These are phyloP conservation scores for Chrosomus eos DNA, from an alignment of 2,797 vertebrate genomes.

Conservation along the genomic window DNA sequence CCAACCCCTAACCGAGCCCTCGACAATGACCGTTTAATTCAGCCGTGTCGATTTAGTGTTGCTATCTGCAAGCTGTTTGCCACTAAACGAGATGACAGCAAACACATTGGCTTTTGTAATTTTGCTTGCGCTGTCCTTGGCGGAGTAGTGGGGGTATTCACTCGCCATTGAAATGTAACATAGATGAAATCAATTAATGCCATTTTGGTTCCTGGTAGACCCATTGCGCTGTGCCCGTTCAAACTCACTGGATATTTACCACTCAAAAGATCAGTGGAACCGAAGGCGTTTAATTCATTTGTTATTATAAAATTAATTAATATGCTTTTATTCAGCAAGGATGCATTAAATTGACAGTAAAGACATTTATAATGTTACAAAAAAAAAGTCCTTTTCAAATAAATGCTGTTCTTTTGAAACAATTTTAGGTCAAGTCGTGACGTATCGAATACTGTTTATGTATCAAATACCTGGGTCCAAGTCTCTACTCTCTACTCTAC, in stretches of 20 bases:
- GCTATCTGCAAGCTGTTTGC: conserved; percentile 52
- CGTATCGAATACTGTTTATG: neutral
- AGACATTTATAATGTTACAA: neutral
- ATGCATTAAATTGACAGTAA: neutral
- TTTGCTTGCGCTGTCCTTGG: conserved; percentile 79
- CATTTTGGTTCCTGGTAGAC: conserved; percentile 63
- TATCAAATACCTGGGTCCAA: neutral
- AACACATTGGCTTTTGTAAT: conserved; percentile 75
- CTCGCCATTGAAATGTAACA: conserved; percentile 71
- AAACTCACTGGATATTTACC: conserved; percentile 74
- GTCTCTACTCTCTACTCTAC: neutral
- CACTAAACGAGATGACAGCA: conserved; percentile 24
- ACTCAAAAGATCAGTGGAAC: conserved; percentile 82
- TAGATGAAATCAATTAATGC: conserved; percentile 77
- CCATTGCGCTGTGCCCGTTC: conserved; percentile 57
- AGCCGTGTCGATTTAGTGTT: conserved; percentile 75
- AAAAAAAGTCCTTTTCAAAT: too few relatives aligned
- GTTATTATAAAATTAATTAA: neutral
- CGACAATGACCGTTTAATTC: conserved; percentile 81
- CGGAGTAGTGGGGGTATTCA: conserved; percentile 53
- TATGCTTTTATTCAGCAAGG: neutral
- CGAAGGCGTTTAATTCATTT: conserved; percentile 66
- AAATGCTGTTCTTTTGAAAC: too few relatives aligned
- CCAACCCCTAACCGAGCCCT: conserved; percentile 80
- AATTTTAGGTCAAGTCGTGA: neutral